These are phyloP conservation scores for Crax fasciolata DNA, from an alignment of 2,797 vertebrate species.

Conservation along the genomic window DNA sequence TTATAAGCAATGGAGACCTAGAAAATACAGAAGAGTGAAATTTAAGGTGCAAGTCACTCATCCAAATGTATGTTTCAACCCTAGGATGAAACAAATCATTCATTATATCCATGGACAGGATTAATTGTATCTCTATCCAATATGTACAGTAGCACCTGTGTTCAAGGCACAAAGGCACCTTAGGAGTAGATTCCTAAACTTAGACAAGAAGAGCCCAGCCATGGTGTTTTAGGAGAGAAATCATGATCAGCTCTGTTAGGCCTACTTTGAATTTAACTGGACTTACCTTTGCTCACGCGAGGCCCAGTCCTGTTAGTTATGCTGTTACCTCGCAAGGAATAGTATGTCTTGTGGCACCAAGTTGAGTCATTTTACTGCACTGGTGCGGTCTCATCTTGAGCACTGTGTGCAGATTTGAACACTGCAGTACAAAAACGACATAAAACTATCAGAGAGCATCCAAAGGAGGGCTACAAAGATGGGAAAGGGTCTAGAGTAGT, in stretches of 20 bases:
- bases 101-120: not conserved
- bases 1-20: not conserved
- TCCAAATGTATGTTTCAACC: not conserved
- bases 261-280: not conserved
- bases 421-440: not conserved
- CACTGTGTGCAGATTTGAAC: not conserved
- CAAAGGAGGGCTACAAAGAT: not conserved
- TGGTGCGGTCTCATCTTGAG: not conserved
- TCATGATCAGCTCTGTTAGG: not conserved
- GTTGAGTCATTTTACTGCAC: not conserved
- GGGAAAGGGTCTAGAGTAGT: no score
- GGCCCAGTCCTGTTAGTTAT: not conserved
- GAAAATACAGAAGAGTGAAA: not conserved
- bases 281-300: not conserved
- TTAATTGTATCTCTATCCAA: not conserved
- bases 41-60: not conserved
- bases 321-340: not conserved
- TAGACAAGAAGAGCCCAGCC: not conserved
- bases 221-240: not conserved
- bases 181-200: not conserved
- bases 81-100: not conserved
- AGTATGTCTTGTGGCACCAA: not conserved
- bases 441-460: not conserved
- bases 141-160: rapidly evolving
- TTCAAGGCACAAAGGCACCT: not conserved